These are phyloP conservation scores for Leucoptera coffeella DNA, from an alignment of 2,888 invertebrate species.

Conservation along the genomic window DNA sequence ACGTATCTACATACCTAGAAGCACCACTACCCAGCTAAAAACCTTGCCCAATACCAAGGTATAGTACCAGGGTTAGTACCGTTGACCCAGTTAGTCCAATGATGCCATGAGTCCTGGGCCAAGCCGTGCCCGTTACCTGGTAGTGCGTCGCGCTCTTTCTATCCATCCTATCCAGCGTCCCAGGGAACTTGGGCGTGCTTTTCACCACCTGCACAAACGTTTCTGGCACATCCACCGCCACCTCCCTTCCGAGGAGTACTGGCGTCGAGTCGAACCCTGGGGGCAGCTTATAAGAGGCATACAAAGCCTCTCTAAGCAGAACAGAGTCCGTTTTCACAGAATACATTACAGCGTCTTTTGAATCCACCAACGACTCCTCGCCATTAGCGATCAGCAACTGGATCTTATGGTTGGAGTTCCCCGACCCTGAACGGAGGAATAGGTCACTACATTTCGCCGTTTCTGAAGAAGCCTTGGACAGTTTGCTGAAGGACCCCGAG, in stretches of 20 bases:
- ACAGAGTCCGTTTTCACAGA: slow-evolving; percentile 47
- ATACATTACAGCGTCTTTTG: slow-evolving; percentile 37
- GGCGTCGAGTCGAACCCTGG: slow-evolving; percentile 44
- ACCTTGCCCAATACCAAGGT: no score
- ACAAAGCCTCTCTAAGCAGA: slow-evolving; percentile 38
- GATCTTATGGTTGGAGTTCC: slow-evolving; percentile 35
- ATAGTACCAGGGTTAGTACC: no score
- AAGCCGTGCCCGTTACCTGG: slow-evolving; percentile 44
- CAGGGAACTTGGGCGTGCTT: slow-evolving; percentile 62
- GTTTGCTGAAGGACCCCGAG: slow-evolving; percentile 34
- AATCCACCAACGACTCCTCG: slow-evolving; percentile 37
- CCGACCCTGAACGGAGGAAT: slow-evolving; percentile 19
- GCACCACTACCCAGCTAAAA: no score
- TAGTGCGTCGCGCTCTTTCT: slow-evolving; percentile 26
- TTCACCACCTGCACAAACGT: slow-evolving; percentile 81
- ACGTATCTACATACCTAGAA: no score
- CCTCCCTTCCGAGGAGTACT: slow-evolving; percentile 49
- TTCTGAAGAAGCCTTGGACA: slow-evolving; percentile 29
- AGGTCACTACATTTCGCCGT: slow-evolving; percentile 38
- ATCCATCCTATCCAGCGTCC: slow-evolving; percentile 50
- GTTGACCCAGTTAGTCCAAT: slow-evolving; percentile 12
- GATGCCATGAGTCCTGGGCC: slow-evolving; percentile 10
- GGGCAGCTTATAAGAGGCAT: slow-evolving; percentile 40
- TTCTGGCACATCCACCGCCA: slow-evolving; percentile 86
- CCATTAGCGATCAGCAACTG: slow-evolving; percentile 40